Percentiles rank a stretch among this genome's conserved stretches.
Conservation (phyloP, 2,113 vertebrate species). For the Sialia sialis region DNA sequence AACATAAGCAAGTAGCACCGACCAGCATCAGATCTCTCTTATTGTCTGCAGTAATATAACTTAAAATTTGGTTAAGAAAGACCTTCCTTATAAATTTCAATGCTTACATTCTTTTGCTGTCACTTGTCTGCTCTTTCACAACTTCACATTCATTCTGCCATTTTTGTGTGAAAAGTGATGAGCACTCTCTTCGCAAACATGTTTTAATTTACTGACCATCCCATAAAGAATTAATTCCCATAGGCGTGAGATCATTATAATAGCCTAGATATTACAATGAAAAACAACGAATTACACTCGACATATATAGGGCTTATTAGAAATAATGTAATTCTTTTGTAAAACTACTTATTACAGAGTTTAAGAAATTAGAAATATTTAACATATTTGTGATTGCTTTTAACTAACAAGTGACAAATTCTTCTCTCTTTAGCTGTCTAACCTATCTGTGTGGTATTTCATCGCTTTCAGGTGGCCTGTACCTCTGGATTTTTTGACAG, state of each 20-base stretch:
- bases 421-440: background rate
- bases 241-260: background rate
- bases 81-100: background rate
- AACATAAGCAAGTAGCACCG: background rate
- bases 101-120: background rate
- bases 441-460: background rate
- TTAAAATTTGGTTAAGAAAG: background rate
- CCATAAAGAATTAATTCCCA: background rate
- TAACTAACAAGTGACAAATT: background rate
- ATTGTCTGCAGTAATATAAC: background rate
- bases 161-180: background rate
- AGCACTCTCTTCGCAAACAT: background rate
- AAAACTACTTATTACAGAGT: background rate
- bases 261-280: background rate
- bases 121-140: background rate
- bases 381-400: background rate
- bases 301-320: background rate
- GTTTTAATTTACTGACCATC: background rate
- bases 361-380: background rate
- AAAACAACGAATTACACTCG: background rate
- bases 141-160: background rate
- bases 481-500: background rate
- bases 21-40: background rate
- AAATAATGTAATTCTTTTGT: background rate
- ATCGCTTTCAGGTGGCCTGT: background rate